Evolutionary conservation across 2,797 vertebrate genomes (phyloP), one percentile per base, ranked within the genome.

Genomic region (Lagocephalus sceleratus): DNA sequence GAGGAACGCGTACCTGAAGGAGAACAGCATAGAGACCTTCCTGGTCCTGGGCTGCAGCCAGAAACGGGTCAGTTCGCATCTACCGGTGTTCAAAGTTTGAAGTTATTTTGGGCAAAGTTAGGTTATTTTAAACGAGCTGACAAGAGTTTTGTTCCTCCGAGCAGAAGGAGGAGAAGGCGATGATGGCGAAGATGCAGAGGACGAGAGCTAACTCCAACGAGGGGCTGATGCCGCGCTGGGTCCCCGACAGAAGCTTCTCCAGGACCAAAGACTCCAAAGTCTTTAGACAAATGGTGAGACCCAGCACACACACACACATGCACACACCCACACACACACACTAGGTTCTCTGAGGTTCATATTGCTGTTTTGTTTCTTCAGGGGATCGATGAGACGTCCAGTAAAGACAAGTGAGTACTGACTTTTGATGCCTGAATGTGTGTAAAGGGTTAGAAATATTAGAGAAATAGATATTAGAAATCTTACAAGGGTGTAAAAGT

Each of bases 221-320:
- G 75, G 94, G 91, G 32, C 86, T 96, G 83, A 87, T 93, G 87
- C 94, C 95, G 0, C 94, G 94, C 78, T 98, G 95, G 95, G 94
- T 93, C 41, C 94, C 95, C 0, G 95, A 98, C 73, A 92, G 95
- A 41, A 92, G 94, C 61, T 97, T 97, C 84, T 73, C 90, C 80
- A 89, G 95, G 73, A 93, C 93, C 83, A 97, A 97, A 92, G 95
- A 96, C 88, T 97, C 95, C 60, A 97, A 97, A 82, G 95, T 95
- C 65, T 96, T 98, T 84, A 92, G 95, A 74, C 95, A 97, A 91
- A 98, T 98, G 95, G 95, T 97, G 79, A 93, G 92, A 47, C 51
- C 54, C 26, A n/a, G 41, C 42, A 43, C 17, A n/a, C 11, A 11
- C 32, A 35, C 16, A 42, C n/a, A 42, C 16, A 19, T n/a, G 7